A percentile compares a stretch with the other conserved stretches of the same genome.
Conservation (phyloP, 1,140 invertebrate species). For the Drosophila santomea region DNA sequence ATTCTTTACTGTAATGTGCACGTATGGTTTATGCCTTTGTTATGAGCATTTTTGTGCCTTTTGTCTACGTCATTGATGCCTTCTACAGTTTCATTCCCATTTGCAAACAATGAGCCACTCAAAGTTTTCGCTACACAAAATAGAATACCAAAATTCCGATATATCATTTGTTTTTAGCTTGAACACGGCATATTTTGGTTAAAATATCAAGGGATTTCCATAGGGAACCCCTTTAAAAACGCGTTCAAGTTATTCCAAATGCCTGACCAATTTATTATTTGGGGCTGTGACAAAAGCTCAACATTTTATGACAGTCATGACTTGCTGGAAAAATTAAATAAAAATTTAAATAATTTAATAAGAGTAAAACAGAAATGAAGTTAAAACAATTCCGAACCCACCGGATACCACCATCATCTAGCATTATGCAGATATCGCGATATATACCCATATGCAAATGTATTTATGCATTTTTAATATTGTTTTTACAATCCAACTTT, state of each 20-base stretch:
- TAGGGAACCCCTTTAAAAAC: not conserved
- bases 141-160: not conserved
- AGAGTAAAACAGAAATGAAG: slow-evolving; percentile 25
- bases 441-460: slow-evolving; percentile 11
- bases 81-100: slow-evolving; percentile 10
- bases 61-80: slow-evolving; percentile 11
- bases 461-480: slow-evolving; percentile 59
- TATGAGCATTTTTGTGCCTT: slow-evolving; percentile 3
- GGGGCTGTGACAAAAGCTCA: slow-evolving; percentile 6
- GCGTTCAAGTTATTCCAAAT: not conserved
- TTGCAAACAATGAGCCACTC: not conserved
- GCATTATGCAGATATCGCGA: slow-evolving; percentile 12
- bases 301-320: slow-evolving; percentile 7
- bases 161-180: not conserved
- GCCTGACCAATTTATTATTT: slow-evolving; percentile 1
- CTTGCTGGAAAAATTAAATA: slow-evolving; percentile 31
- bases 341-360: slow-evolving; percentile 42
- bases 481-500: slow-evolving; percentile 45
- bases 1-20: not conserved
- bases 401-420: slow-evolving; percentile 3
- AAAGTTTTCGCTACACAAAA: not conserved
- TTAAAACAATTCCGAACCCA: slow-evolving; percentile 18
- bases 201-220: not conserved
- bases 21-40: slow-evolving; percentile 13
- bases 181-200: not conserved